These are phyloP conservation scores for Stichodactyla mertensii DNA, from an alignment of 64 coral and sea anemone genomes.

Conservation along the genomic window DNA sequence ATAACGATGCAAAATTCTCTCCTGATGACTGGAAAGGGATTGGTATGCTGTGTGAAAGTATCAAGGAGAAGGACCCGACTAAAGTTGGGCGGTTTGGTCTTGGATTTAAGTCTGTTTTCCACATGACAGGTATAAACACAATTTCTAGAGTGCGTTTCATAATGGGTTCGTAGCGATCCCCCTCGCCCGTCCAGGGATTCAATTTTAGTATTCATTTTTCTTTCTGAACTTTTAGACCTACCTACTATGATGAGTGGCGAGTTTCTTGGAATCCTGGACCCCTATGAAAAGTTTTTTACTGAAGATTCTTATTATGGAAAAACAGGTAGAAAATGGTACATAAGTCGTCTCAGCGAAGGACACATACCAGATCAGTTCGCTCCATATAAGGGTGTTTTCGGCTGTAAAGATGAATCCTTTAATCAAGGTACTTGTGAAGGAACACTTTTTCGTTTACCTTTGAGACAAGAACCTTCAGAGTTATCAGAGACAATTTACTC, in stretches of 20 bases:
- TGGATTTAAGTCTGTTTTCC: neutral
- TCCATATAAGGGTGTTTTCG: conserved; percentile 70
- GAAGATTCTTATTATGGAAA: neutral
- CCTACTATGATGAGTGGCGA: conserved; percentile 65
- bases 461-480: conserved; percentile 49
- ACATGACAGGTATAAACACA: neutral
- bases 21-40: no score
- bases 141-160: no score
- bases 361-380: conserved; percentile 46
- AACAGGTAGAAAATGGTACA: conserved; percentile 40
- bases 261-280: conserved; percentile 67
- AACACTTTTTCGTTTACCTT: conserved; percentile 89
- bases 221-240: conserved; percentile 38
- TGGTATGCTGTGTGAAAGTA: neutral
- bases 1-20: no score
- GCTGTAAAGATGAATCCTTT: conserved; percentile 52
- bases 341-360: neutral
- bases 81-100: neutral
- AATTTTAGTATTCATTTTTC: no score
- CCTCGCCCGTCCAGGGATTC: no score
- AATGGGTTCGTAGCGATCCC: no score
- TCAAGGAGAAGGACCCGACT: no score
- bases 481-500: conserved; percentile 79
- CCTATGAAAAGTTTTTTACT: conserved; percentile 67
- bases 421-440: conserved; percentile 45